Base-by-base conservation (phyloP, 2,888 invertebrate species). In the Hoplodrina ambigua region DNA sequence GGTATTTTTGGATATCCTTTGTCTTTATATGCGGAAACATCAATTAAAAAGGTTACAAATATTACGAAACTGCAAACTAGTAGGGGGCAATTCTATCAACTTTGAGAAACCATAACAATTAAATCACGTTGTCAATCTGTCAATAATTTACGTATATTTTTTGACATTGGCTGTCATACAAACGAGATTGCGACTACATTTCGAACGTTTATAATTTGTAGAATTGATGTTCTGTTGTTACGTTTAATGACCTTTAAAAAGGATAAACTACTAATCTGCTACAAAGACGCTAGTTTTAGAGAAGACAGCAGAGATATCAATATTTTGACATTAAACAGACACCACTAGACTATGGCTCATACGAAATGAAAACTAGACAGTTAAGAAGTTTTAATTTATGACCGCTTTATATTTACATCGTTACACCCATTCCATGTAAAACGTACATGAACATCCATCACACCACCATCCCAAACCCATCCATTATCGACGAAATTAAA, bases 401-500 rank as follows among this genome's bases (percentile, higher is more conserved):
- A 41, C 41, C 13, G 11, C 0, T 4, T 13, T 41, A 41, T 41
- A 41, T 13, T 37, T 10, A n/a, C 4, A 6, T 33, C 33, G 4
- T 46, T 17, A 17, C 17, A 46, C 46, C 46, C 5, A 46, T 17
- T 46, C 46, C 7, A 33, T 15, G 17, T 15, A 19, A 72, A 44
- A 57, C 44, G 17, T 37, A 52, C 8, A 17, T 11, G 11, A 46
- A 33, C 25, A 25, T 69, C 17, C 25, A 19, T 70, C 70, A 72
- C 72, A 25, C 41, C 33, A 61, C 60, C 60, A 69, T 2, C 25
- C 25, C 25, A 25, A 25, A 25, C 63, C 63, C 56, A 71, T 71
- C 56, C 60, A 62, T 64, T 68, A 82, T 80, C 68, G 69, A 78
- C 67, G 58, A 80, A 80, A 81, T 78, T 76, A 79, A 72, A 66